Evolutionary conservation across 2,113 vertebrate species (phyloP).

Genomic region (Python bivittatus): DNA sequence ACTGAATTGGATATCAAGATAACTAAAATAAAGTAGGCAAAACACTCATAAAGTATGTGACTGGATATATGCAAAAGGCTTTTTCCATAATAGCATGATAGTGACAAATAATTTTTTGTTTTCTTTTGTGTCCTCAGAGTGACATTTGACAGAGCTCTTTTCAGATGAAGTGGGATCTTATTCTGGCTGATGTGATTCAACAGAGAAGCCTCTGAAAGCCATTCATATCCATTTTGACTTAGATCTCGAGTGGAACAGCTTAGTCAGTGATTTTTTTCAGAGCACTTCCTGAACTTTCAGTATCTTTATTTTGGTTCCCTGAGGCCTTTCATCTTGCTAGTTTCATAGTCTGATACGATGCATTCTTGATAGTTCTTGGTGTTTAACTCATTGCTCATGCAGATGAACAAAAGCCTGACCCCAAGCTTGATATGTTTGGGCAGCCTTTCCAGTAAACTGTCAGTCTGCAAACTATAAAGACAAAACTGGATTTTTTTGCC

Average conservation of each 20-base stretch:
- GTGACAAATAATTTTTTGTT: background rate
- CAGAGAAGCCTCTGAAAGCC: background rate
- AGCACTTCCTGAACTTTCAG: background rate
- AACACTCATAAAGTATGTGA: background rate
- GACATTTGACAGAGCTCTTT: background rate
- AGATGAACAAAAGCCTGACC: background rate
- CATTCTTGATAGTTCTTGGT: background rate
- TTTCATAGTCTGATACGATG: background rate
- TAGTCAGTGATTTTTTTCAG: background rate
- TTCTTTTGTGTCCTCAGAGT: background rate
- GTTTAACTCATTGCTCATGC: background rate
- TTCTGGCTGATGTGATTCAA: background rate
- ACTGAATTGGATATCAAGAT: background rate
- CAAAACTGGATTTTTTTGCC: background rate
- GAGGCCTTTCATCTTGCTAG: background rate
- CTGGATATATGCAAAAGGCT: background rate
- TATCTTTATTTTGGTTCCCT: background rate
- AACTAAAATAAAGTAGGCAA: background rate
- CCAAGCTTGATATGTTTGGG: background rate
- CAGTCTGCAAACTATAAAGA: no score
- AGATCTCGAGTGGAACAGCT: background rate
- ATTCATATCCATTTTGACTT: background rate
- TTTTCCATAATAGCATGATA: background rate
- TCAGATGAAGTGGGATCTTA: background rate
- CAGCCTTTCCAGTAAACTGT: background rate